phyloP scores from a whole-genome alignment of 2,113 vertebrate species.

The Ochotona curzoniae region DNA sequence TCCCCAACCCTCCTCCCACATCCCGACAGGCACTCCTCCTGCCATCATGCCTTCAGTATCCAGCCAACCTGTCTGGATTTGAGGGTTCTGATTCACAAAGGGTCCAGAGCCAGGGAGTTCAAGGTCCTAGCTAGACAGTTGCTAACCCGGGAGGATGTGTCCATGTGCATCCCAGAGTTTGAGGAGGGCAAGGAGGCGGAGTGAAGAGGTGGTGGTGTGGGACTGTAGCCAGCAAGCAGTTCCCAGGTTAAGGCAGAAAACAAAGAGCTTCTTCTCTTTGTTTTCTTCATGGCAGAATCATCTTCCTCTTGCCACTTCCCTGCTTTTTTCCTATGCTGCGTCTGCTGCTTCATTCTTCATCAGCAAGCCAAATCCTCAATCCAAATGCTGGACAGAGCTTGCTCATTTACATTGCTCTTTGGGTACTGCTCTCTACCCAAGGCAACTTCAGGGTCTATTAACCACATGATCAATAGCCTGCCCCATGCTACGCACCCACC shows the following conservation, averaged over 20 bases:
- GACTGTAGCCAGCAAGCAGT: background rate
- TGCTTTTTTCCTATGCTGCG: background rate
- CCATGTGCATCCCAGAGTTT: too few species aligned
- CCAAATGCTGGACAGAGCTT: conserved; percentile 23
- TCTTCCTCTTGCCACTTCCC: background rate
- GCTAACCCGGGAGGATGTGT: too few species aligned
- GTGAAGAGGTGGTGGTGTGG: too few species aligned
- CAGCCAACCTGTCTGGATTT: too few species aligned
- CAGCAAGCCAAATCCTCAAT: background rate
- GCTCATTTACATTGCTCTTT: background rate
- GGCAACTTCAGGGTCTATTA: background rate
- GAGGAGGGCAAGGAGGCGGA: too few species aligned
- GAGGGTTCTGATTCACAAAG: too few species aligned
- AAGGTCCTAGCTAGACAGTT: too few species aligned
- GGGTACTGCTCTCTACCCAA: background rate
- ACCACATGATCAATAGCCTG: background rate
- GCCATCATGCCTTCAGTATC: too few species aligned
- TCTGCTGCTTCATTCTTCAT: background rate
- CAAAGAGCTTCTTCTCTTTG: background rate
- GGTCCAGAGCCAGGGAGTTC: too few species aligned
- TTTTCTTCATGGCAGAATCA: background rate
- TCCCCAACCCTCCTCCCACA: too few species aligned
- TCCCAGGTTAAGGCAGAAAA: background rate
- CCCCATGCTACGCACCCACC: background rate
- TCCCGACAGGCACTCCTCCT: too few species aligned